Conservation (phyloP, 2,797 vertebrate genomes). For the Artibeus jamaicensis region DNA sequence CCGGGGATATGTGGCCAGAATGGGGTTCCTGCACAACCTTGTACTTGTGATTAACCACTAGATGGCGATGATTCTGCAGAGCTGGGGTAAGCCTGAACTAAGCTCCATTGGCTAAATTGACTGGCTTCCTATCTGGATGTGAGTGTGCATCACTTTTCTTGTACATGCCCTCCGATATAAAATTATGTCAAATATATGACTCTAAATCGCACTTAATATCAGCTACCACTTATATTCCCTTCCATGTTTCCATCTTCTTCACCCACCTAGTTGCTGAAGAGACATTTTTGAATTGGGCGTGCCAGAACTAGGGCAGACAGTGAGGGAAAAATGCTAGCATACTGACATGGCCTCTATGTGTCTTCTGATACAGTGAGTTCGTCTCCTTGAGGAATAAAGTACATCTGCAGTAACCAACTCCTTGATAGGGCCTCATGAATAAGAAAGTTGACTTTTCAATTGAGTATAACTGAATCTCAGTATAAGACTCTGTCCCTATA, state of each 20-base stretch:
- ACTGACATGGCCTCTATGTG: neutral
- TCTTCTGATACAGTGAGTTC: neutral
- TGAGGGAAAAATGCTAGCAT: neutral
- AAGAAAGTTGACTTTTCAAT: neutral
- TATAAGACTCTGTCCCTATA: neutral
- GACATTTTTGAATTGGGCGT: neutral
- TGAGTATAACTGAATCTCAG: neutral
- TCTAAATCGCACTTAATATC: neutral
- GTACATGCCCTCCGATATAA: neutral
- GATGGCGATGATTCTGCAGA: constrained; percentile 52
- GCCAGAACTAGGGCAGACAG: neutral
- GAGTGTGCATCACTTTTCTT: neutral
- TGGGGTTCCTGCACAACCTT: neutral
- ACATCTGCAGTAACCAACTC: neutral
- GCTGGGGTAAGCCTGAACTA: neutral
- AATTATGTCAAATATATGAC: neutral
- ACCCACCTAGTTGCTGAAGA: neutral
- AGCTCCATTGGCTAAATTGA: neutral
- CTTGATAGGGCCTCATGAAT: neutral
- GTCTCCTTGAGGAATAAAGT: neutral
- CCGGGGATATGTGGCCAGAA: neutral
- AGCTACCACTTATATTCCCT: neutral
- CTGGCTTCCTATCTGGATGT: neutral
- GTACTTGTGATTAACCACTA: constrained; percentile 22
- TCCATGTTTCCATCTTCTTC: neutral